These are phyloP conservation scores for Hydroisotoma schaefferi DNA, from an alignment of 2,888 invertebrate species.

Conservation along the genomic window DNA sequence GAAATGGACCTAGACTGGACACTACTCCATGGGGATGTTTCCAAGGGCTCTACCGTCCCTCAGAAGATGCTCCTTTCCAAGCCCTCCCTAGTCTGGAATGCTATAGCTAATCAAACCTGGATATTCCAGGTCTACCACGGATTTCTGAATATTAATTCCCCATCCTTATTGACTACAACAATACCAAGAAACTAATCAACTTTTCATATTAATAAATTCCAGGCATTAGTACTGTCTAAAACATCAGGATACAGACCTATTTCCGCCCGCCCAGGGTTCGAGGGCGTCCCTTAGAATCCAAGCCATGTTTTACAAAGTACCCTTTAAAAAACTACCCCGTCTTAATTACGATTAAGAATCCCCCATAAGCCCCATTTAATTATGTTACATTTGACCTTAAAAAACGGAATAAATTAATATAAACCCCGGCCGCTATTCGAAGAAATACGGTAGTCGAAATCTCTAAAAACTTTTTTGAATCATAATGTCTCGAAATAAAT, in stretches of 20 bases:
- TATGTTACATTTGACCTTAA: neutral
- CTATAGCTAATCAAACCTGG: constrained; percentile 30
- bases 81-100: constrained; percentile 29
- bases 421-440: too few relatives aligned
- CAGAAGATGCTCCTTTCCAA: constrained; percentile 22
- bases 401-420: too few relatives aligned
- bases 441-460: too few relatives aligned
- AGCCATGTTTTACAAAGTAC: neutral
- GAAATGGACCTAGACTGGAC: constrained; percentile 41
- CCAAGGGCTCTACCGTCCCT: constrained; percentile 20
- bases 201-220: neutral
- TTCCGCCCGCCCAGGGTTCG: constrained; percentile 27
- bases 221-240: constrained; percentile 28
- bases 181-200: neutral
- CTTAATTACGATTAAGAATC: neutral
- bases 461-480: too few relatives aligned
- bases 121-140: constrained; percentile 26
- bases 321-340: neutral
- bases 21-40: constrained; percentile 26
- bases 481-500: too few relatives aligned
- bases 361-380: neutral
- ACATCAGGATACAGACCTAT: constrained; percentile 21
- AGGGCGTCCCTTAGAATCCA: constrained; percentile 25
- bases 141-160: neutral
- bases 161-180: neutral